Base-by-base conservation (phyloP, 1,140 invertebrate genomes). In the Zelostemma sp. region DNA sequence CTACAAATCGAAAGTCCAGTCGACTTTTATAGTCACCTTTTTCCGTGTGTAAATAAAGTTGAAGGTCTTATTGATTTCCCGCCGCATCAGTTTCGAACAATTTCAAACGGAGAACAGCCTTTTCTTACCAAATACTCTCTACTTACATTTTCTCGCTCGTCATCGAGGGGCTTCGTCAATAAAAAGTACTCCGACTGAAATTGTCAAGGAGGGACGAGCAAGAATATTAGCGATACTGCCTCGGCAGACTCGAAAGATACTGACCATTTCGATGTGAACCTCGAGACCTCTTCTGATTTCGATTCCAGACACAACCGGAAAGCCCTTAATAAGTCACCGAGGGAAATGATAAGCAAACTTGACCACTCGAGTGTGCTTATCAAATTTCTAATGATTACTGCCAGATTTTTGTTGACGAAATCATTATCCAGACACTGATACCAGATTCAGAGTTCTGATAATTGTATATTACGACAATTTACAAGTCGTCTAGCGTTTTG, bases 311-410 rank as follows among this genome's bases (percentile, higher is more conserved):
- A 31, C 25, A 56, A 2, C 50, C 38, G 45, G 18, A 43, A 28
- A 38, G 35, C 50, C 16, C 38, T 61, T 60, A 57, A 57, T 51
- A 47, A 61, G 53, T n/a, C 14, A 28, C 43, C 25, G 21, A 18
- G 6, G 33, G 11, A n/a, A 35, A 35, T 35, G 2, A 35, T 35
- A n/a, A 3, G 3, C 25, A 28, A 8, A 28, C 8, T 25, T 25
- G 21, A 25, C 8, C 8, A 25, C 8, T 25, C n/a, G 2, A 1
- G 11, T 35, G 1, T 35, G 33, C 6, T 35, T 35, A 35, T 35
- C 33, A 2, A n/a, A 35, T n/a, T 35, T n/a, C 2, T 2, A 35
- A 35, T 35, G 33, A 35, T 2, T n/a, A 35, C n/a, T 35, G n/a
- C 11, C 3, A 4, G 8, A 28, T 28, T 28, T 28, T 28, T 28